Evolutionary conservation across 1,140 invertebrate genomes (phyloP).

Genomic region (Ephestia elutella): DNA sequence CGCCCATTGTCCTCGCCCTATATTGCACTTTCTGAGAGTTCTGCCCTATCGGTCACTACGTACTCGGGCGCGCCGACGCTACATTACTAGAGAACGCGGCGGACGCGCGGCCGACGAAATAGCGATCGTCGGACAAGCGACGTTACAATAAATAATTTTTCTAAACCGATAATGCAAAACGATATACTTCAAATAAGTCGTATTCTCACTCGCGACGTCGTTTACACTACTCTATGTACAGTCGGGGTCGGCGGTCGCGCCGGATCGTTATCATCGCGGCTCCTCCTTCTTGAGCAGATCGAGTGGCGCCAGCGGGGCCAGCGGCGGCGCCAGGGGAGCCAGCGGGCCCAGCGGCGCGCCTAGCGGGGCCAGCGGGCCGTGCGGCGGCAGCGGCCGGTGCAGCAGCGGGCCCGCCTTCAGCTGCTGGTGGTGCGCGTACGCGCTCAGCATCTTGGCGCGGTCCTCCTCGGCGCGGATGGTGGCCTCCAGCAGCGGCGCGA

Average conservation of each 20-base stretch:
- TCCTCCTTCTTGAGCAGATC: constrained; percentile 73
- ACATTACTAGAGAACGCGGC: constrained; percentile 13
- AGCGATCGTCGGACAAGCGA: constrained; percentile 45
- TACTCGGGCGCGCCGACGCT: constrained; percentile 17
- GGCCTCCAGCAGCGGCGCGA: constrained; percentile 83
- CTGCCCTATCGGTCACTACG: constrained; percentile 19
- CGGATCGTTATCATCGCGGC: constrained; percentile 71
- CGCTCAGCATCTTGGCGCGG: constrained; percentile 81
- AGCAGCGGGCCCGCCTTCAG: constrained; percentile 58
- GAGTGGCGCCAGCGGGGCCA: constrained; percentile 51
- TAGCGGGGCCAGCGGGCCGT: constrained; percentile 35
- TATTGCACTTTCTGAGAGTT: constrained; percentile 40
- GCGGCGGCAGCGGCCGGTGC: constrained; percentile 53
- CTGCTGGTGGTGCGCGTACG: constrained; percentile 77
- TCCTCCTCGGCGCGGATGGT: constrained; percentile 83
- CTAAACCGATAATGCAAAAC: constrained; percentile 62
- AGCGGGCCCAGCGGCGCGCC: constrained; percentile 33
- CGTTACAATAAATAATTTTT: constrained; percentile 70
- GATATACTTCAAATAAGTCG: constrained; percentile 48
- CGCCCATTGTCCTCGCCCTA: constrained; percentile 37
- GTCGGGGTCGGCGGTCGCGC: constrained; percentile 37
- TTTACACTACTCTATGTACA: constrained; percentile 51
- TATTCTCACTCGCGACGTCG: constrained; percentile 48
- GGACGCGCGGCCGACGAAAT: constrained; percentile 19
- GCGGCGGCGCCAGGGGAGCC: constrained; percentile 44